Evolutionary conservation across 64 coral and sea anemone genomes (phyloP).

Genomic region (Pocillopora verrucosa): DNA sequence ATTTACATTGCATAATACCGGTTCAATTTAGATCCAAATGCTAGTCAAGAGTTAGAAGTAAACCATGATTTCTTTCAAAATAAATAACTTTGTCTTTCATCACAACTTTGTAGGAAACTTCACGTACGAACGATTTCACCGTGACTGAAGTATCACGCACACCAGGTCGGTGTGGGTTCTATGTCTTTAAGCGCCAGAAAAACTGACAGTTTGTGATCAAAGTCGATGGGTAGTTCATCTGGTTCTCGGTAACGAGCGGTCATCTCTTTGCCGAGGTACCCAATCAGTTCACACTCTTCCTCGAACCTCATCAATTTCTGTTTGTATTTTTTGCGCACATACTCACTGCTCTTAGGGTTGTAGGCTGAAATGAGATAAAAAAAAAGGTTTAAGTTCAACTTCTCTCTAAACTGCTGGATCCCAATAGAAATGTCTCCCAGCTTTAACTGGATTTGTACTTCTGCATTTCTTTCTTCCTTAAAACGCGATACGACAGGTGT

Average conservation of each 20-base stretch:
- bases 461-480: too few relatives aligned
- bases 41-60: neutral
- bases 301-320: constrained; percentile 91
- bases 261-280: constrained; percentile 90
- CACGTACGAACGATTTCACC: neutral
- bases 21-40: neutral
- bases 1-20: neutral
- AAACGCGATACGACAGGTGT: too few relatives aligned
- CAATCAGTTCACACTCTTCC: constrained; percentile 91
- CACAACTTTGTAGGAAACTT: neutral
- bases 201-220: constrained; percentile 83
- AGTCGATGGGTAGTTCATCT: constrained; percentile 84
- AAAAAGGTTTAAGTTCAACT: neutral
- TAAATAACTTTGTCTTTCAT: constrained; percentile 6
- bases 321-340: constrained; percentile 92
- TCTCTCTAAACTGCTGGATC: neutral
- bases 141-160: constrained; percentile 38
- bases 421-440: neutral
- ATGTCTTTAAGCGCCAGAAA: constrained; percentile 86
- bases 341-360: constrained; percentile 91
- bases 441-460: too few relatives aligned
- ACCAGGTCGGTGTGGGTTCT: constrained; percentile 73
- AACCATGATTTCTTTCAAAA: neutral
- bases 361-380: constrained; percentile 67
- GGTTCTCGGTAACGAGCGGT: constrained; percentile 83